A percentile compares a stretch with the other conserved stretches of the same genome.
Evolutionary conservation across 2,888 invertebrate genomes (phyloP).

Genomic region (Alcis repandata): DNA sequence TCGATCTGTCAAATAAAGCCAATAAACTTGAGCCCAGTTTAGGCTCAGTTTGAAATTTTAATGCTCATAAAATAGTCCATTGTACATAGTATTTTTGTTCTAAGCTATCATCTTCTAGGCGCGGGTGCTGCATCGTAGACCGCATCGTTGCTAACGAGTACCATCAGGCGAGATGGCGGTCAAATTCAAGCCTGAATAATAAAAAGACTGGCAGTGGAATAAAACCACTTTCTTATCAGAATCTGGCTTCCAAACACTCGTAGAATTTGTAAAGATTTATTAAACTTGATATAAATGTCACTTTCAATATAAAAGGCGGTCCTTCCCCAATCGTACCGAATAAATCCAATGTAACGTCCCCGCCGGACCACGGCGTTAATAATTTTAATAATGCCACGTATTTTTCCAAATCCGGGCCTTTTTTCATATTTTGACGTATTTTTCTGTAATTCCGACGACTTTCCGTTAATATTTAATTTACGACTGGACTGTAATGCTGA

Average conservation of each 20-base stretch:
- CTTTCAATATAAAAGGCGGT: constrained; percentile 17
- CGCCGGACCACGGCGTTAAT: constrained; percentile 30
- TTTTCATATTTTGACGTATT: constrained; percentile 6
- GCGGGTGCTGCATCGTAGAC: too few relatives aligned
- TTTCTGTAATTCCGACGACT: constrained; percentile 6
- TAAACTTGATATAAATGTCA: constrained; percentile 8
- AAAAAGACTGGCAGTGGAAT: too few relatives aligned
- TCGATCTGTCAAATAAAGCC: too few relatives aligned
- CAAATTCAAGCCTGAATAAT: too few relatives aligned
- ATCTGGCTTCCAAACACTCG: not conserved
- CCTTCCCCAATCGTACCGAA: constrained; percentile 1
- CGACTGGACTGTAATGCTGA: constrained; percentile 32
- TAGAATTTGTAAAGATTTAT: constrained; percentile 3
- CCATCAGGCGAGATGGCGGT: too few relatives aligned
- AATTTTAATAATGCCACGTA: constrained; percentile 40
- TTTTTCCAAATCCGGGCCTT: constrained; percentile 4
- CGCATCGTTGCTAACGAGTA: too few relatives aligned
- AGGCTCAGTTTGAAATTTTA: too few relatives aligned
- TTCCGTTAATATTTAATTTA: constrained; percentile 40
- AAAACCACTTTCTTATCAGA: not conserved
- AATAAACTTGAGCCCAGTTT: too few relatives aligned
- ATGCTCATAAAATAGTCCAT: too few relatives aligned
- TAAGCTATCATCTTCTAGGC: too few relatives aligned
- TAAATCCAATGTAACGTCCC: constrained; percentile 26
- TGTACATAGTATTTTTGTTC: too few relatives aligned